These are phyloP conservation scores for Hyposoter didymator DNA, from an alignment of 2,888 invertebrate species.

Conservation along the genomic window DNA sequence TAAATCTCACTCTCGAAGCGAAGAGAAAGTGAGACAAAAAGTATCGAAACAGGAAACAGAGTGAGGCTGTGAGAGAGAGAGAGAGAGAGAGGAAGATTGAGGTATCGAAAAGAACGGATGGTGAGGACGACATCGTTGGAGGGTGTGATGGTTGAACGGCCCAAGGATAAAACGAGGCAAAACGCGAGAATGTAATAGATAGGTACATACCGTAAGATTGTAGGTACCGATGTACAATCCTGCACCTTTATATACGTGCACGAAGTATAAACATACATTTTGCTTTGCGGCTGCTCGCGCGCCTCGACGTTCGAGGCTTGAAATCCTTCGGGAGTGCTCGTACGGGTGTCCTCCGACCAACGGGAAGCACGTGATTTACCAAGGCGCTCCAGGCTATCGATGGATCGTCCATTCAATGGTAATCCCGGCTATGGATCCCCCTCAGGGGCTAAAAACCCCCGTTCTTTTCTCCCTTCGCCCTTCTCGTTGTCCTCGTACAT, in stretches of 20 bases:
- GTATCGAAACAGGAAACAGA: conserved; percentile 7
- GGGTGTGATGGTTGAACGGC: conserved; percentile 50
- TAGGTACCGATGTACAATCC: conserved; percentile 44
- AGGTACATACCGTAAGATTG: conserved; percentile 53
- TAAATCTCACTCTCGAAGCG: conserved; percentile 70
- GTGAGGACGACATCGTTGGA: conserved; percentile 51
- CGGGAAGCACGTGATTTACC: conserved; percentile 74
- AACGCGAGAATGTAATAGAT: conserved; percentile 64
- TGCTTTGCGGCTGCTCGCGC: conserved; percentile 41
- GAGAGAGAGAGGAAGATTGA: conserved; percentile 27
- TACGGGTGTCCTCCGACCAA: conserved; percentile 53
- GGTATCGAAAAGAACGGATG: conserved; percentile 42
- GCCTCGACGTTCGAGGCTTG: conserved; percentile 52
- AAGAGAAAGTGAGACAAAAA: conserved; percentile 9
- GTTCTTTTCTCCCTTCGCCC: conserved; percentile 44
- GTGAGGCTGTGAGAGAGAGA: conserved; percentile 17
- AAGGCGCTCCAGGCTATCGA: conserved; percentile 72
- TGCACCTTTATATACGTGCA: conserved; percentile 7
- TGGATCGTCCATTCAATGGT: conserved; percentile 79
- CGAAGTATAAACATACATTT: conserved; percentile 49
- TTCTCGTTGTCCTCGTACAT: conserved; percentile 44
- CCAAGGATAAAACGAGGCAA: conserved; percentile 56
- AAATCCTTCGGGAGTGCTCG: conserved; percentile 47
- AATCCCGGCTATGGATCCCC: conserved; percentile 69
- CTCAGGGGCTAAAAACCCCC: conserved; percentile 64